Evolutionary conservation across 2,797 vertebrate species (phyloP).

Genomic region (Mastacembelus armatus): DNA sequence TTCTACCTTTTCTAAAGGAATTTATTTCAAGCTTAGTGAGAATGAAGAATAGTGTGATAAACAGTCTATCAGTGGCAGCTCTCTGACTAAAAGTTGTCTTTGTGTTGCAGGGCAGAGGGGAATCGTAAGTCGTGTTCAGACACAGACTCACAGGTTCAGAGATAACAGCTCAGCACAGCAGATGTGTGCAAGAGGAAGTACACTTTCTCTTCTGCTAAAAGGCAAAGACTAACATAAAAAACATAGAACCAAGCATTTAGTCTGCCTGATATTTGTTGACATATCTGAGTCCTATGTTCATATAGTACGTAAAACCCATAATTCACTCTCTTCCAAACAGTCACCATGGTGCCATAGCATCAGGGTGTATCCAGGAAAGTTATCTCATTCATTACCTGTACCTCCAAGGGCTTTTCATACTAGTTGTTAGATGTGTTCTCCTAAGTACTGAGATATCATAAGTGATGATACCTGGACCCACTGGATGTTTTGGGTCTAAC

Average conservation of each 20-base stretch:
- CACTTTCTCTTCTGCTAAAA: neutral
- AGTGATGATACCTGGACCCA: no score
- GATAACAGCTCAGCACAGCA: neutral
- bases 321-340: no score
- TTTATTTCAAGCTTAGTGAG: constrained; percentile 1
- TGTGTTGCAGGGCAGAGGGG: constrained; percentile 12
- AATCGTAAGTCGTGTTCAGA: constrained; percentile 3
- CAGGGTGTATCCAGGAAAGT: no score
- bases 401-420: no score
- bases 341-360: no score
- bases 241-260: neutral
- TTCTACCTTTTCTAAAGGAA: neutral
- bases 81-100: constrained; percentile 15
- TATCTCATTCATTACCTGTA: no score
- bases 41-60: constrained; percentile 11
- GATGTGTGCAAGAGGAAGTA: neutral
- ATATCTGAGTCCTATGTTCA: no score
- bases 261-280: neutral
- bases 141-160: no score
- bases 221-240: neutral
- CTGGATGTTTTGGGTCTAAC: no score
- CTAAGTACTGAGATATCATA: no score
- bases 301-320: no score
- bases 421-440: no score
- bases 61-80: neutral